Evolutionary conservation across 2,113 vertebrate species (phyloP), one percentile per base, ranked within the genome.

Genomic region (Leucosticte australis): DNA sequence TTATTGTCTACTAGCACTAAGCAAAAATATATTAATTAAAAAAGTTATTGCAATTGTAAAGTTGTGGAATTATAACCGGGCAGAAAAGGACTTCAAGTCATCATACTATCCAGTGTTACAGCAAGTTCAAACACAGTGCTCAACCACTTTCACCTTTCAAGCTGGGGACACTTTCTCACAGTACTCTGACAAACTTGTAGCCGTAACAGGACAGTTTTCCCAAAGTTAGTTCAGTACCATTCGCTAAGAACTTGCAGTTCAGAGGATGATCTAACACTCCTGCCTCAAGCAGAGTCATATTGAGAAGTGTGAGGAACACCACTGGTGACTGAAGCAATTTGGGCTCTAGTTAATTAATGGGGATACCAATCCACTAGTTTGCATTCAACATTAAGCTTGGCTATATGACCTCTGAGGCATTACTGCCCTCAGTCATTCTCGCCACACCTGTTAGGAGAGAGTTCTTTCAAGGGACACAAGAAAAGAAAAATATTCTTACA

Each of bases 121-220:
- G 63, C 47, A 87, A 50, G 11, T 39, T 24, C 20, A 47, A 71
- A 89, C 15, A 74, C 33, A 46, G 11, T 0, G 12, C 14, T 35
- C 24, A 42, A 57, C 2, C 33, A 35, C 35, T 20, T 57, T 39
- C 7, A 68, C 7, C 24, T 35, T 80, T 18, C 10, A 44, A 75
- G 13, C 0, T 0, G 0, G 5, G 5, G 10, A 24, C 30, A 13
- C 12, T 20, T 30, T 28, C 28, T 55, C 44, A 53, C 39, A 41
- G 12, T 35, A 49, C 19, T 68, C 28, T 27, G 11, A 7, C 33
- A 62, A 70, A 50, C 15, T 24, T 22, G 27, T 1, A 63, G 31
- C 49, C 1, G 0, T 22, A 64, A 73, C 15, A 42, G 22, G 27
- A n/a, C 1, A 17, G 7, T 0, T 50, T 31, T n/a, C 19, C 2